These are phyloP conservation scores for Tangachromis dhanisi DNA, from an alignment of 2,113 vertebrate species.

Conservation along the genomic window DNA sequence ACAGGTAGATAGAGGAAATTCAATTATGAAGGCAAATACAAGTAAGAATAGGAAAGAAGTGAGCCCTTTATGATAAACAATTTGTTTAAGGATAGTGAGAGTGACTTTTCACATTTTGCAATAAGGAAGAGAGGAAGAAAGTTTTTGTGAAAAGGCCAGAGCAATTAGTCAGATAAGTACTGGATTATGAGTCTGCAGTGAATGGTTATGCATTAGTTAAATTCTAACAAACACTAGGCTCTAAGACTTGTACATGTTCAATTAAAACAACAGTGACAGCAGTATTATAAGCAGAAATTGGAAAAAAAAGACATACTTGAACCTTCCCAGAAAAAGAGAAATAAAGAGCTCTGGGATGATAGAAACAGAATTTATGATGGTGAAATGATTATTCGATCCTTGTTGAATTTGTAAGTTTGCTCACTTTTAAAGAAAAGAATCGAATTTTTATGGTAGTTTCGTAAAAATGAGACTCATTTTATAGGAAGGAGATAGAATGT, in stretches of 20 bases:
- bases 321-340: accelerated
- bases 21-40: background rate
- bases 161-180: background rate
- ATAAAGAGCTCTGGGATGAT: background rate
- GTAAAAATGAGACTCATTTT: background rate
- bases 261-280: background rate
- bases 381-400: background rate
- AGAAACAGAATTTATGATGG: background rate
- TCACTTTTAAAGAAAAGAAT: background rate
- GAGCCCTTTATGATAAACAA: background rate
- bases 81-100: background rate
- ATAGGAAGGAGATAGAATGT: background rate
- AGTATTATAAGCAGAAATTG: background rate
- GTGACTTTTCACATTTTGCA: background rate
- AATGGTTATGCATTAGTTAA: background rate
- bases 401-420: background rate
- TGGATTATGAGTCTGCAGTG: background rate
- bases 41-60: background rate
- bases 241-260: background rate
- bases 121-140: background rate
- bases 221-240: background rate
- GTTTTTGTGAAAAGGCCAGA: background rate
- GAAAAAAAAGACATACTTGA: background rate
- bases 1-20: background rate
- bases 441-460: accelerated